A percentile compares a stretch with the other conserved stretches of the same genome.
Evolutionary conservation across 2,113 vertebrate genomes (phyloP).

Genomic region (Sinocyclocheilus anshuiensis): DNA sequence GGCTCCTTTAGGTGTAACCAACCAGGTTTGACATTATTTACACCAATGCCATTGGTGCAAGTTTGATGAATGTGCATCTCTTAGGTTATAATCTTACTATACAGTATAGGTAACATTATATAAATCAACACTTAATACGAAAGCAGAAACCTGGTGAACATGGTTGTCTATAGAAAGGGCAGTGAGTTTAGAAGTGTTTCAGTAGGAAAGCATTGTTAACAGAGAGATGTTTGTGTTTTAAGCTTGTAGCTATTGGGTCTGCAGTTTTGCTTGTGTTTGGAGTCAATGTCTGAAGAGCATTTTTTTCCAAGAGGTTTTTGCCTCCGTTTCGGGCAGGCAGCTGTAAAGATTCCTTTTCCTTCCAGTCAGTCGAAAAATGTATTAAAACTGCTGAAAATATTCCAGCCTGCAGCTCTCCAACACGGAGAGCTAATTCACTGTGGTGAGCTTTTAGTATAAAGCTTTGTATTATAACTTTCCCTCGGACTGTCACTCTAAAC

Average conservation of each 20-base stretch:
- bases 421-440: neutral
- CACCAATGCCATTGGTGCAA: neutral
- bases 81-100: neutral
- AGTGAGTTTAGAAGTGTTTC: neutral
- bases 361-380: neutral
- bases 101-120: neutral
- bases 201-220: neutral
- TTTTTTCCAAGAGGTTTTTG: neutral
- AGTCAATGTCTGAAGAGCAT: neutral
- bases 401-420: neutral
- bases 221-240: neutral
- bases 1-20: neutral
- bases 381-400: neutral
- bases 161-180: neutral
- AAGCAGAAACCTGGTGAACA: neutral
- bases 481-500: constrained; percentile 12
- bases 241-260: neutral
- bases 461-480: constrained; percentile 19
- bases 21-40: neutral
- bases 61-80: neutral
- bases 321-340: neutral
- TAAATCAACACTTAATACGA: neutral
- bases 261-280: neutral
- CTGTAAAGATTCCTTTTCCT: neutral
- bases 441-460: neutral